Percentiles rank a stretch among this genome's conserved stretches.
Evolutionary conservation across 2,113 vertebrate genomes (phyloP).

Genomic region (Percina caprodes): DNA sequence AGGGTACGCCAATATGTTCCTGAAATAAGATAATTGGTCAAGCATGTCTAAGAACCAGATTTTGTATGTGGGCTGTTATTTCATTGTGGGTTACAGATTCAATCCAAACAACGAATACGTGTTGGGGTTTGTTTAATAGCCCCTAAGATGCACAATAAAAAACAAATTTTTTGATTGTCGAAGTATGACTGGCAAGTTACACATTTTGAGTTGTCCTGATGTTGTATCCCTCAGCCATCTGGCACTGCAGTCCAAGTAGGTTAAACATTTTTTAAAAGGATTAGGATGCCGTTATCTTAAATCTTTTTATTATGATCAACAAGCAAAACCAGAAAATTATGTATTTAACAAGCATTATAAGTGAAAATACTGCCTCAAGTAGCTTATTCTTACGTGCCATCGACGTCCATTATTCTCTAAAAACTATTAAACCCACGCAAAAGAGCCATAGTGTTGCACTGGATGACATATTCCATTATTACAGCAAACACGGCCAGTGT

Average conservation of each 20-base stretch:
- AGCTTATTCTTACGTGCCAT: not conserved
- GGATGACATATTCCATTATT: slow-evolving; percentile 30
- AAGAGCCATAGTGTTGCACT: not conserved
- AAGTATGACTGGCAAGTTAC: not conserved
- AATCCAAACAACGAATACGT: slow-evolving; percentile 6
- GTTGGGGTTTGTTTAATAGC: not conserved
- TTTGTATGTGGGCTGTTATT: not conserved
- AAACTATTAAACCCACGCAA: slow-evolving; percentile 20
- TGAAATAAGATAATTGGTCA: slow-evolving; percentile 5
- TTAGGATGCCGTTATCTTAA: not conserved
- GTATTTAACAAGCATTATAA: not conserved
- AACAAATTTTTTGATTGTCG: not conserved
- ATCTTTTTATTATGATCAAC: not conserved
- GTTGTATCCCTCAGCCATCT: not conserved
- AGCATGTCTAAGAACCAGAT: not conserved
- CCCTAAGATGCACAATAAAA: not conserved
- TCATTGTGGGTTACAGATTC: not conserved
- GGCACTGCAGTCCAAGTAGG: not conserved
- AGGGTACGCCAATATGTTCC: not conserved
- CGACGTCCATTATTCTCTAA: slow-evolving; percentile 19
- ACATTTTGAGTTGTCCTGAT: not conserved
- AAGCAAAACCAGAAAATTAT: not conserved
- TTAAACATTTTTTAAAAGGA: not conserved
- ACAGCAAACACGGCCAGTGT: slow-evolving; percentile 3
- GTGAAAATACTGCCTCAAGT: not conserved